These are phyloP conservation scores for Pediacus dermestoides DNA, from an alignment of 2,888 invertebrate genomes.

Conservation along the genomic window DNA sequence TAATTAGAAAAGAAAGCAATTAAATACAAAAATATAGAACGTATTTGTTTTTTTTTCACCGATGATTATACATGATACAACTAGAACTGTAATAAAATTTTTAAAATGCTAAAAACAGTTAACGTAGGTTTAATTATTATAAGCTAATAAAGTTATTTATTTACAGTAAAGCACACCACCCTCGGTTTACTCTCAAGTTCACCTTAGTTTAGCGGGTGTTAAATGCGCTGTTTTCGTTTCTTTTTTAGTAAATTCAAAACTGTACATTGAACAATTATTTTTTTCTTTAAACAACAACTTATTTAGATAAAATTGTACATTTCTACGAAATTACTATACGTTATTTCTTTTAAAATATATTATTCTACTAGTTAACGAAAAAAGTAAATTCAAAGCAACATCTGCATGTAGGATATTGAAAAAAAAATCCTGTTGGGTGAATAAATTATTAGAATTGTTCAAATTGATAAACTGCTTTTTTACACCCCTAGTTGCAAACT, in stretches of 20 bases:
- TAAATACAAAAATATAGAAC: conserved; percentile 33
- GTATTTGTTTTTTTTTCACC: conserved; percentile 22
- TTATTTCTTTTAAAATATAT: not conserved
- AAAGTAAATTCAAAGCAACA: not conserved
- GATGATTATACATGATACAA: conserved; percentile 19
- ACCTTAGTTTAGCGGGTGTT: too few relatives aligned
- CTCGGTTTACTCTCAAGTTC: too few relatives aligned
- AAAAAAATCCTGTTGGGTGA: not conserved
- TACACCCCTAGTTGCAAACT: not conserved
- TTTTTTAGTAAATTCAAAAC: conserved; percentile 8
- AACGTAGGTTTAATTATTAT: conserved; percentile 27
- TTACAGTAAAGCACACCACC: conserved; percentile 19
- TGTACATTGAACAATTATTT: conserved; percentile 19
- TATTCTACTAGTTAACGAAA: not conserved
- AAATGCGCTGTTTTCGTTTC: too few relatives aligned
- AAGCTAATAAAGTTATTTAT: conserved; percentile 16
- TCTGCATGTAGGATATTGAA: not conserved
- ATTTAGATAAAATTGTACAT: not conserved
- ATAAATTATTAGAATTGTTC: conserved; percentile 1
- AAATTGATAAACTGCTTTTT: not conserved
- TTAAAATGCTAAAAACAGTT: conserved; percentile 34
- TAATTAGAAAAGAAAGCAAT: too few relatives aligned
- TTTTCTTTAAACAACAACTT: not conserved
- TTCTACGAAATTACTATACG: too few relatives aligned
- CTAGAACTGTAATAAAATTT: conserved; percentile 39